Percentiles rank a stretch among this genome's conserved stretches.
These are phyloP conservation scores for Porites lobata DNA, from an alignment of 92 coral and sea anemone genomes.

Conservation along the genomic window DNA sequence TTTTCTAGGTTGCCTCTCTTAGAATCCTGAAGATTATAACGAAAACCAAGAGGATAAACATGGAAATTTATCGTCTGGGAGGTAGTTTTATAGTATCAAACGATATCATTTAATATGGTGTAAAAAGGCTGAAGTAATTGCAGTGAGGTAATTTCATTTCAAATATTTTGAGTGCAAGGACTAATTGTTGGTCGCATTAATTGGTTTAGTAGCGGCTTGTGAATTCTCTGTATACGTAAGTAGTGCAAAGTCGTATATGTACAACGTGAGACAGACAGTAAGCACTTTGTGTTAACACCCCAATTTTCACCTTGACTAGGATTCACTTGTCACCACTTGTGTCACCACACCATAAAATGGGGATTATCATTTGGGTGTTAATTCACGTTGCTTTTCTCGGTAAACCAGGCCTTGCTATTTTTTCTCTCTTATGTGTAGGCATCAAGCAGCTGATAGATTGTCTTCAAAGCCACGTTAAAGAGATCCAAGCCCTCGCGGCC, in stretches of 20 bases:
- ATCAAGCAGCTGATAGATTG: slow-evolving; percentile 84
- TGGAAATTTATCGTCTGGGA: slow-evolving; percentile 81
- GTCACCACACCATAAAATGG: too few relatives aligned
- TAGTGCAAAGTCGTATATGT: too few relatives aligned
- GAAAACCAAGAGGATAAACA: slow-evolving; percentile 69
- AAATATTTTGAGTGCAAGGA: too few relatives aligned
- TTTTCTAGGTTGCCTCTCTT: slow-evolving; percentile 80
- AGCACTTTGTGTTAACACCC: too few relatives aligned
- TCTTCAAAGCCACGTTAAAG: slow-evolving; percentile 70
- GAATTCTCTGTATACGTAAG: too few relatives aligned
- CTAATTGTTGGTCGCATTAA: too few relatives aligned
- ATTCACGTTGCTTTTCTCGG: not conserved
- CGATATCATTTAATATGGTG: not conserved
- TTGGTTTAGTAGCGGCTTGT: too few relatives aligned
- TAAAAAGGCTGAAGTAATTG: not conserved
- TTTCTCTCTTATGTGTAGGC: slow-evolving; percentile 49
- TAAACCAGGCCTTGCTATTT: not conserved
- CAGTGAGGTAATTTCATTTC: too few relatives aligned
- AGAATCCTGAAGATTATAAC: slow-evolving; percentile 71
- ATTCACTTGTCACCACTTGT: too few relatives aligned
- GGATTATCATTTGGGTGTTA: too few relatives aligned
- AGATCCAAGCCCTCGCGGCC: slow-evolving; percentile 86
- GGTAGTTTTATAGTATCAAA: slow-evolving; percentile 30
- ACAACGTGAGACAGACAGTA: too few relatives aligned
- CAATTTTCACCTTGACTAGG: too few relatives aligned